phyloP scores from a whole-genome alignment of 2,888 invertebrate species.

The Clusia tigrina region DNA sequence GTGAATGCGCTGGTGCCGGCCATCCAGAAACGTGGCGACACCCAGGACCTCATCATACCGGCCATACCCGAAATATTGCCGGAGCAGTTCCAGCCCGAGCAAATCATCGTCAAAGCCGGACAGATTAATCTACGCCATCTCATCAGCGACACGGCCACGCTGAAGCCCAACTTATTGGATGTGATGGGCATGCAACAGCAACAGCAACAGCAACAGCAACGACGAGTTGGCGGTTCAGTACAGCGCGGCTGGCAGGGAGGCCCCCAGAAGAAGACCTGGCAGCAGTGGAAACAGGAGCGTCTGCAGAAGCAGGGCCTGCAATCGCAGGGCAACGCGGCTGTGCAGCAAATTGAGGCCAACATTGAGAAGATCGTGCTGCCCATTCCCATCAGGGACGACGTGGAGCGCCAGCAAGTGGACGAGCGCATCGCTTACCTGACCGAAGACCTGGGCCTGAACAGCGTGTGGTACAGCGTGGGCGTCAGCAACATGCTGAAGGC shows the following conservation, averaged over 20 bases:
- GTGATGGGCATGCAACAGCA: neutral
- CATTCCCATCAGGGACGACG: neutral
- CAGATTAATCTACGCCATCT: constrained; percentile 17
- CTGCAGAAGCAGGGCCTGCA: neutral
- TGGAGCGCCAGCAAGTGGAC: neutral
- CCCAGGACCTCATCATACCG: constrained; percentile 12
- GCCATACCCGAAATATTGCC: constrained; percentile 22
- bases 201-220: neutral
- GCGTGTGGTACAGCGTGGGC: neutral
- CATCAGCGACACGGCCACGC: neutral
- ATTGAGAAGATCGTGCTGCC: neutral
- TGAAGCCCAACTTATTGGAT: neutral
- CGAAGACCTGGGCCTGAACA: constrained; percentile 4
- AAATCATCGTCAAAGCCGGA: constrained; percentile 36
- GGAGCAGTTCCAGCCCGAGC: constrained; percentile 33
- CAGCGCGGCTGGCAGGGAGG: neutral
- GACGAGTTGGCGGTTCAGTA: neutral
- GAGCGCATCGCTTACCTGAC: neutral
- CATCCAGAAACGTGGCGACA: constrained; percentile 14
- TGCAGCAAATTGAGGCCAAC: neutral
- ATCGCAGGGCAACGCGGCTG: neutral
- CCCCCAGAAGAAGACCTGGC: constrained; percentile 5
- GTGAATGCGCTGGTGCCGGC: constrained; percentile 18
- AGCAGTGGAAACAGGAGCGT: neutral
- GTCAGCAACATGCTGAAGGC: neutral